Conservation (phyloP, 1,140 invertebrate species). For the Pollicipes pollicipes region DNA sequence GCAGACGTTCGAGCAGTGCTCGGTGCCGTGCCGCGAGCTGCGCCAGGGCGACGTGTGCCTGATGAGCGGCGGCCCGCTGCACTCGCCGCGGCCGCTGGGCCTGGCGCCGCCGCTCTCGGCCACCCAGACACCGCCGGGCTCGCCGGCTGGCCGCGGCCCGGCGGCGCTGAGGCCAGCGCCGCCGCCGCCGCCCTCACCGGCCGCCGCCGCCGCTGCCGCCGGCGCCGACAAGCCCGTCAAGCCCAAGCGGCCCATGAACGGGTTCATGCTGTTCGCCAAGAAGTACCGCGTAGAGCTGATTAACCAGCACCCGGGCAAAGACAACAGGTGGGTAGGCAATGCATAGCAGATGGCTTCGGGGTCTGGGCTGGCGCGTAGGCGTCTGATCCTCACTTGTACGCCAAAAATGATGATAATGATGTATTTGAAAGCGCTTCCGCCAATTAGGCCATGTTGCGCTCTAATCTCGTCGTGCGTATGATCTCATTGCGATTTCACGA, state of each 20-base stretch:
- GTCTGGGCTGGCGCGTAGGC: no score
- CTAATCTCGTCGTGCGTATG: no score
- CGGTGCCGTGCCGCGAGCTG: conserved; percentile 26
- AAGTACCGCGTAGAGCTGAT: conserved; percentile 33
- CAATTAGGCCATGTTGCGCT: no score
- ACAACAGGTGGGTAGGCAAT: conserved; percentile 31
- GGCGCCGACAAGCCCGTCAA: conserved; percentile 9
- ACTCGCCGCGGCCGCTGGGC: background rate
- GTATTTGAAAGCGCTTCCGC: no score
- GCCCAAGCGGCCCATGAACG: conserved; percentile 35
- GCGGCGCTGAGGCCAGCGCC: no score
- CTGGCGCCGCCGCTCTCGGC: conserved; percentile 23
- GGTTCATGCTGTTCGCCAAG: conserved; percentile 39
- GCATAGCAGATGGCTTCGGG: background rate
- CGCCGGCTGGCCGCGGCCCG: conserved; percentile 7
- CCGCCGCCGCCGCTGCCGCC: background rate
- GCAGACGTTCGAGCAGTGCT: conserved; percentile 26
- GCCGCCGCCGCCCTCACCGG: background rate
- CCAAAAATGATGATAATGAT: no score
- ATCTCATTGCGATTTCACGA: no score
- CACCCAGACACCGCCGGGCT: conserved; percentile 23
- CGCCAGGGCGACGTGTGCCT: conserved; percentile 28
- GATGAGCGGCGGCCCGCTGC: background rate
- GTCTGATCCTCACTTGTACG: no score
- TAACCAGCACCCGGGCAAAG: conserved; percentile 35